Evolutionary conservation across 2,888 invertebrate species (phyloP).

Genomic region (Drosophila koepferae): DNA sequence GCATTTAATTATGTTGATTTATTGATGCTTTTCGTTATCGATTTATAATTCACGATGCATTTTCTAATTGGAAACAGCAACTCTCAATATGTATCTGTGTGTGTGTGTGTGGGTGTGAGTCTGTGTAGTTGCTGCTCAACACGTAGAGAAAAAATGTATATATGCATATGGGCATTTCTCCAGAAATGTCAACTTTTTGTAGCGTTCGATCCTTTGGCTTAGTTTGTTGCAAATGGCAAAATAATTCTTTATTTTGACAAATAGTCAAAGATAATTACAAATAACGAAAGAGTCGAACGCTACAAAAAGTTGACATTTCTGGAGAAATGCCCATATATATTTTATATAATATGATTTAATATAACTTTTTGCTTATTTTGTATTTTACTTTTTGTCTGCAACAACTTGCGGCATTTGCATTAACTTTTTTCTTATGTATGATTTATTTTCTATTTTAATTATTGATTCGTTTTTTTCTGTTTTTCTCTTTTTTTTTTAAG

Average conservation of each 20-base stretch:
- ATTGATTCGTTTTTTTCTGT: background rate
- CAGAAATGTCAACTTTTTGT: too few species aligned
- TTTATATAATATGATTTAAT: slow-evolving; percentile 45
- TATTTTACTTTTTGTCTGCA: slow-evolving; percentile 35
- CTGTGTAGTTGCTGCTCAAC: slow-evolving; percentile 49
- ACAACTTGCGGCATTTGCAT: slow-evolving; percentile 32
- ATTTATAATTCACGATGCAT: slow-evolving; percentile 11
- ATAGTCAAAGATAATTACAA: too few species aligned
- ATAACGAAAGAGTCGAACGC: too few species aligned
- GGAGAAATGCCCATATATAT: slow-evolving; percentile 24
- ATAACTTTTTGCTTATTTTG: slow-evolving; percentile 43
- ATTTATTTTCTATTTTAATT: background rate
- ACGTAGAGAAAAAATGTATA: slow-evolving; percentile 53
- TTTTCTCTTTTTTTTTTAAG: background rate
- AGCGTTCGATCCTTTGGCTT: too few species aligned
- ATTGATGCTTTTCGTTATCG: slow-evolving; percentile 11
- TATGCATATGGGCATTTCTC: slow-evolving; percentile 20
- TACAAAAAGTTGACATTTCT: too few species aligned
- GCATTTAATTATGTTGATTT: slow-evolving; percentile 23
- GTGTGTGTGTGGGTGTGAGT: slow-evolving; percentile 1
- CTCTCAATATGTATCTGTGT: slow-evolving; percentile 17
- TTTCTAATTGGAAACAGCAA: slow-evolving; percentile 28
- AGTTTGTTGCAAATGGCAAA: too few species aligned
- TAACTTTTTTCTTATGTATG: background rate
- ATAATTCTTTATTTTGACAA: too few species aligned